Evolutionary conservation across 2,888 invertebrate species (phyloP).

Genomic region (Zaprionus lineosus): DNA sequence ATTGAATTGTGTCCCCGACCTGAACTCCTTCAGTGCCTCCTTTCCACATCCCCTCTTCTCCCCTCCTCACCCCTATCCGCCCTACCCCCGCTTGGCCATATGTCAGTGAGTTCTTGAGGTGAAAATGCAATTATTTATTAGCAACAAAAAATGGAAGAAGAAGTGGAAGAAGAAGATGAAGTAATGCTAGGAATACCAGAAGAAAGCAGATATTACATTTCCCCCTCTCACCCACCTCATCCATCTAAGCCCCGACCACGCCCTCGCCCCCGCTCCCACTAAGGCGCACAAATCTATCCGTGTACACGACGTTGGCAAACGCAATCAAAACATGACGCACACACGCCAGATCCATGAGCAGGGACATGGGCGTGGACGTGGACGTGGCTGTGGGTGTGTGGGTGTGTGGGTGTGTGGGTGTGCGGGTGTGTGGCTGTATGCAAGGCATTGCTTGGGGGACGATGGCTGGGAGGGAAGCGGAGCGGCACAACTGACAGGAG

Average conservation of each 20-base stretch:
- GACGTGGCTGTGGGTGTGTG: too few relatives aligned
- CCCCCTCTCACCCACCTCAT: background rate
- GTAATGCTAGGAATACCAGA: too few relatives aligned
- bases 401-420: too few relatives aligned
- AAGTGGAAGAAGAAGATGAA: too few relatives aligned
- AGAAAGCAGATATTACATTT: conserved; percentile 4
- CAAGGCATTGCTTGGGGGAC: too few relatives aligned
- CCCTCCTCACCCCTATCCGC: background rate
- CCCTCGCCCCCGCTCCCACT: background rate
- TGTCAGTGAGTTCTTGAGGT: conserved; percentile 75
- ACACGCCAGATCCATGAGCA: conserved; percentile 26
- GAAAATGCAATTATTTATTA: conserved; percentile 78
- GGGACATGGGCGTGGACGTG: background rate
- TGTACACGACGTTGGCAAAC: conserved; percentile 51
- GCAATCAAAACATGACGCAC: conserved; percentile 78
- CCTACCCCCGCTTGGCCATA: conserved; percentile 24
- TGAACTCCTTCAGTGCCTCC: background rate
- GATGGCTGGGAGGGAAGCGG: background rate
- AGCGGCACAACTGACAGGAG: conserved; percentile 64
- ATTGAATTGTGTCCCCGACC: conserved; percentile 66
- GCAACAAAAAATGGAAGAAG: conserved; percentile 31
- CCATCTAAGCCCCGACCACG: too few relatives aligned
- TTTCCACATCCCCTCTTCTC: background rate
- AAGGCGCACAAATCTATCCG: conserved; percentile 40
- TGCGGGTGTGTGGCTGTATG: too few relatives aligned